Base-by-base conservation (phyloP, 2,113 vertebrate genomes). In the Limnothrissa miodon region DNA sequence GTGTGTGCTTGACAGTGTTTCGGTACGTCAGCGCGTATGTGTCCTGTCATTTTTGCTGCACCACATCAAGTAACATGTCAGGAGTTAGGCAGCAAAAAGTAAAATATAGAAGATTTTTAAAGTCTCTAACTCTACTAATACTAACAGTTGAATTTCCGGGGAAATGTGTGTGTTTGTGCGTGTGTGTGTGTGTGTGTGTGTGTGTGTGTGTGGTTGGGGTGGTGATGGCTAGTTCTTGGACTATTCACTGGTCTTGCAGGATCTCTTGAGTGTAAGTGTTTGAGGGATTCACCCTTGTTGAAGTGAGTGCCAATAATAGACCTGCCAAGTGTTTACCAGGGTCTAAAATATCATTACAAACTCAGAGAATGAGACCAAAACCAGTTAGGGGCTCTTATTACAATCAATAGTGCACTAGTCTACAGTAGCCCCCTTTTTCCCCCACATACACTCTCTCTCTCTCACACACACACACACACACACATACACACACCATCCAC, bases 351-450 rank as follows among this genome's bases (percentile, higher is more conserved):
- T 91, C 89, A 89, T 91, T 88, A 89, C 88, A 89, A 90, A 91
- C 89, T 90, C 85, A 80, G 86, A 84, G 89, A 93, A 91, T 92
- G 84, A 87, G 86, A 91, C 81, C 87, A 88, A 90, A 94, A 90
- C 88, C 83, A 90, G 90, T 93, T 88, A 90, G 80, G 82, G 83
- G 88, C 84, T 92, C 90, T 90, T 89, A 91, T 89, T 84, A 86
- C 89, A 89, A 94, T 94, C 92, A 91, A 92, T 92, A 90, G 85
- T 19, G 86, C 83, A 85, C 83, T 85, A 83, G 85, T 87, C 88
- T 45, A n/a, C n/a, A n/a, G n/a, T n/a, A 23, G 83, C 23, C 45
- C 56, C 82, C 33, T 17, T 42, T 42, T 42, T 42, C 42, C 78
- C 25, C 46, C 81, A 74, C 39, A 42, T 80, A 13, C 29, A 62